These are phyloP conservation scores for Phyllotis vaccarum DNA, from an alignment of 2,797 vertebrate species.

Conservation along the genomic window DNA sequence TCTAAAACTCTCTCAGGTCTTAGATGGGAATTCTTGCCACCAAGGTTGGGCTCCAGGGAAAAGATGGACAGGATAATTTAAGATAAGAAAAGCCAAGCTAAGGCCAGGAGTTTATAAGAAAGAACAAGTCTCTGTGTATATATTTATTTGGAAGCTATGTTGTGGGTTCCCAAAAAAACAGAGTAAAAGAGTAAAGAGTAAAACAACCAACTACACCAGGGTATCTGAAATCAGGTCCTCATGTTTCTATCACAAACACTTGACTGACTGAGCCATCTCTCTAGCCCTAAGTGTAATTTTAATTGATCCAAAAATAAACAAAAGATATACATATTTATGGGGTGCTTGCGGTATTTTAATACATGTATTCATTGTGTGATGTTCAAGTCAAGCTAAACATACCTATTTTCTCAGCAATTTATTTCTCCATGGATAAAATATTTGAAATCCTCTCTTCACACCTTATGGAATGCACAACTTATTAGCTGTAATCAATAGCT, in stretches of 20 bases:
- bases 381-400: not conserved
- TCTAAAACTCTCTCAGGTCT: too few species aligned
- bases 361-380: not conserved
- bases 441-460: not conserved
- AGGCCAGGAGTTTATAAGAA: not conserved
- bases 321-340: not conserved
- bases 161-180: not conserved
- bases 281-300: not conserved
- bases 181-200: not conserved
- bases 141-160: not conserved
- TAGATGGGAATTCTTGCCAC: too few species aligned
- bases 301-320: not conserved
- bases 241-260: not conserved
- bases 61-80: not conserved
- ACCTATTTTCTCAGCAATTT: not conserved
- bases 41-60: too few species aligned
- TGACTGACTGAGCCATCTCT: not conserved
- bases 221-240: not conserved
- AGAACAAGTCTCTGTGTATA: not conserved
- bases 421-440: not conserved
- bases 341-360: not conserved
- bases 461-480: not conserved
- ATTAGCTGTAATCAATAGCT: not conserved
- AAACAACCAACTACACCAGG: not conserved
- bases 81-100: not conserved